A percentile compares a stretch with the other conserved stretches of the same genome.
Conservation (phyloP, 2,888 invertebrate genomes). For the Mechanitis messenoides region DNA sequence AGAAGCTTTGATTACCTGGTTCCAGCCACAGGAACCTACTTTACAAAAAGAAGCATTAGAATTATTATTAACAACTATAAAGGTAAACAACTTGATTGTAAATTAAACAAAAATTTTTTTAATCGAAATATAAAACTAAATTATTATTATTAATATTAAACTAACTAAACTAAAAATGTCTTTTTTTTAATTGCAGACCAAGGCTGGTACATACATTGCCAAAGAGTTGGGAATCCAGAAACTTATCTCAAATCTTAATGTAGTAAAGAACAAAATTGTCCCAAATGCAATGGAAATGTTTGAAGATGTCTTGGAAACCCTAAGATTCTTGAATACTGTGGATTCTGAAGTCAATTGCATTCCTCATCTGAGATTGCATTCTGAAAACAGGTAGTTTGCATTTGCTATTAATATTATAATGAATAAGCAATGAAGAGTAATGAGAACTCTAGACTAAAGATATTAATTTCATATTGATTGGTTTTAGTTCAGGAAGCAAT, state of each 20-base stretch:
- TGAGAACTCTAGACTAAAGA: background rate
- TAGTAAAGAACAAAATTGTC: constrained; percentile 59
- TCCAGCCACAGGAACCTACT: constrained; percentile 70
- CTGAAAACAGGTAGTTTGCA: constrained; percentile 52
- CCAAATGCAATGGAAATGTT: constrained; percentile 52
- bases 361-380: constrained; percentile 60
- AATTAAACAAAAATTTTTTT: constrained; percentile 5
- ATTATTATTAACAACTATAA: constrained; percentile 72
- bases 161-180: background rate
- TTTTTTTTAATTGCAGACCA: constrained; percentile 56
- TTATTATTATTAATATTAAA: too few species aligned
- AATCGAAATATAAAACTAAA: background rate
- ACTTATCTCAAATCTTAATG: constrained; percentile 57
- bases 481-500: constrained; percentile 40
- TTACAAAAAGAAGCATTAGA: constrained; percentile 76
- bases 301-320: constrained; percentile 63
- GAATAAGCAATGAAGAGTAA: background rate
- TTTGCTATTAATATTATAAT: background rate
- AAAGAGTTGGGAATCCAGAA: constrained; percentile 66
- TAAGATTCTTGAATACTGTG: constrained; percentile 58
- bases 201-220: constrained; percentile 68
- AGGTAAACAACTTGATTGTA: constrained; percentile 53
- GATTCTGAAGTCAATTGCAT: constrained; percentile 57
- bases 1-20: constrained; percentile 79
- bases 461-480: constrained; percentile 16